These are phyloP conservation scores for Gallirallus australis DNA, from an alignment of 2,797 vertebrate species.

Conservation along the genomic window DNA sequence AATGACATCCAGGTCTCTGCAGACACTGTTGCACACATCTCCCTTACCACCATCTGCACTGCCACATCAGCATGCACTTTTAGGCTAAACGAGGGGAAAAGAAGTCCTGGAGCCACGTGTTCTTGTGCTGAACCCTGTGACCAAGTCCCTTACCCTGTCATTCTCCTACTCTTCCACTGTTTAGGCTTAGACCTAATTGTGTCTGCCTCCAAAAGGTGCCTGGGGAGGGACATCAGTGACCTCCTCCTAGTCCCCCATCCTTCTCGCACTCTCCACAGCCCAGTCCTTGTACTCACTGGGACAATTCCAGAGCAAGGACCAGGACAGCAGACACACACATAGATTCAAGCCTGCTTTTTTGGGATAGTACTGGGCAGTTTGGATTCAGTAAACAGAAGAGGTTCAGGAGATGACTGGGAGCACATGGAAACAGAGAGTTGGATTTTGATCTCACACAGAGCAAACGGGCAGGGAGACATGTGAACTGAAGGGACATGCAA, in stretches of 20 bases:
- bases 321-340: fast-evolving
- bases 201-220: background rate
- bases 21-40: background rate
- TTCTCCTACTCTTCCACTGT: background rate
- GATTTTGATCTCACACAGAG: background rate
- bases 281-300: background rate
- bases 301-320: background rate
- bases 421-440: fast-evolving
- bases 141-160: background rate
- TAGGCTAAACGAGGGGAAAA: background rate
- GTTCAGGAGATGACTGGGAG: fast-evolving
- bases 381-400: background rate
- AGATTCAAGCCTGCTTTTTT: background rate
- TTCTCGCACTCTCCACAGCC: fast-evolving
- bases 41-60: background rate
- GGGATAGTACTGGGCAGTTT: background rate
- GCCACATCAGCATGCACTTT: background rate
- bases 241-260: fast-evolving
- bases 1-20: background rate
- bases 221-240: background rate
- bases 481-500: fast-evolving
- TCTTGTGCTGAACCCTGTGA: background rate
- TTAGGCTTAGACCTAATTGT: background rate
- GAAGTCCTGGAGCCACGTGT: fast-evolving
- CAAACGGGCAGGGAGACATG: background rate